phyloP scores from a whole-genome alignment of 2,797 vertebrate species.

The Rhinoraja longicauda region DNA sequence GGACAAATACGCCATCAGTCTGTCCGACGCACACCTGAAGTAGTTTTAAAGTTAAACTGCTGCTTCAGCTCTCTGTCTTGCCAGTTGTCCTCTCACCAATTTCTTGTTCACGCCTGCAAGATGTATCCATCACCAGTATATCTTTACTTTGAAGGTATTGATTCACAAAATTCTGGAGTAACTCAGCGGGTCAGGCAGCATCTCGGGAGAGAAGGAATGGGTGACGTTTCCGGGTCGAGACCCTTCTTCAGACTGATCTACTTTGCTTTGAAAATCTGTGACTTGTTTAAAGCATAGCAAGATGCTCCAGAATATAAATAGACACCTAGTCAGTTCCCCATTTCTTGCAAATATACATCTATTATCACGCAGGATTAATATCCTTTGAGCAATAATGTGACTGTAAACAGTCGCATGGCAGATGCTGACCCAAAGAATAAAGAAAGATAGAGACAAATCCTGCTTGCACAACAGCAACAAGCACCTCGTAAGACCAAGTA shows the following conservation, averaged over 20 bases:
- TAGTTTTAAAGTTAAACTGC: neutral
- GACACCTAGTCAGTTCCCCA: neutral
- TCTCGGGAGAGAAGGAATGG: too few species aligned
- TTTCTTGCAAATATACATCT: neutral
- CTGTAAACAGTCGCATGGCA: neutral
- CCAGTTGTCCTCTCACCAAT: neutral
- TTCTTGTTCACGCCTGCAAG: neutral
- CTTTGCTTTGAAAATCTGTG: neutral
- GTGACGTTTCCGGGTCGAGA: too few species aligned
- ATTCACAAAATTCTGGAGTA: too few species aligned
- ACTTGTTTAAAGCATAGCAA: neutral
- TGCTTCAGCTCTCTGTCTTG: neutral
- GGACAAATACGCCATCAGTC: neutral
- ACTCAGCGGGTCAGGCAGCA: too few species aligned
- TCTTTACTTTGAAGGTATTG: too few species aligned
- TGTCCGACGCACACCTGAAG: neutral
- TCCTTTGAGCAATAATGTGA: neutral
- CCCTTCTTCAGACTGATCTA: too few species aligned
- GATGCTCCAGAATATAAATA: neutral
- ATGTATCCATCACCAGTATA: neutral
- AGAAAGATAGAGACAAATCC: neutral
- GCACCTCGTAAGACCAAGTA: neutral
- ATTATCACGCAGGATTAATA: neutral
- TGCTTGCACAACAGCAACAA: neutral
- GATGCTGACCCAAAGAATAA: neutral